phyloP scores from a whole-genome alignment of 2,797 vertebrate genomes.

The Semaprochilodus insignis region DNA sequence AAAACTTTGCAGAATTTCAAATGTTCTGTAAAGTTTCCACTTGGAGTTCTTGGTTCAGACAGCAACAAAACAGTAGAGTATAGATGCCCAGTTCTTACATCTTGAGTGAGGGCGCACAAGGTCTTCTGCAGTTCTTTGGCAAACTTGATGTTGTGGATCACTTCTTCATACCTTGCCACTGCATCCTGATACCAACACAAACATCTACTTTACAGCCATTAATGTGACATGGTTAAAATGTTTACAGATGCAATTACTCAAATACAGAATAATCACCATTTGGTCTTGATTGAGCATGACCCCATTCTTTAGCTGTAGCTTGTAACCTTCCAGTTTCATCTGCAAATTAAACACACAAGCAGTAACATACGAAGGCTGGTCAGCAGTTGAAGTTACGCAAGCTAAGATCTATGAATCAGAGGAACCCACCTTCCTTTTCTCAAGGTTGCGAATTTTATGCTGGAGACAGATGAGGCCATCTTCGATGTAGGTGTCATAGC shows the following conservation, averaged over 20 bases:
- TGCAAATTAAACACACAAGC: constrained; percentile 63
- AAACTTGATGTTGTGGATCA: constrained; percentile 91
- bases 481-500: constrained; percentile 93
- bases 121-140: constrained; percentile 92
- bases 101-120: constrained; percentile 88
- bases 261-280: constrained; percentile 78
- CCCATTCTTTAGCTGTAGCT: constrained; percentile 83
- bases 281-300: constrained; percentile 91
- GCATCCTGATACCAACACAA: constrained; percentile 78
- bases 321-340: constrained; percentile 94
- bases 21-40: neutral
- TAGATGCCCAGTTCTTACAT: constrained; percentile 76
- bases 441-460: constrained; percentile 96
- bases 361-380: too few species aligned
- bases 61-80: neutral
- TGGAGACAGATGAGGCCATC: constrained; percentile 95
- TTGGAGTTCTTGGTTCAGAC: neutral
- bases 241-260: neutral
- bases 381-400: too few species aligned
- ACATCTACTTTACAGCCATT: neutral
- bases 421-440: constrained; percentile 93
- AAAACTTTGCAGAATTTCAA: too few species aligned
- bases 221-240: neutral
- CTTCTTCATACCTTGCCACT: constrained; percentile 91
- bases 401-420: neutral